Evolutionary conservation across 2,113 vertebrate genomes (phyloP), one percentile per base, ranked within the genome.

Genomic region (Hymenochirus boettgeri): DNA sequence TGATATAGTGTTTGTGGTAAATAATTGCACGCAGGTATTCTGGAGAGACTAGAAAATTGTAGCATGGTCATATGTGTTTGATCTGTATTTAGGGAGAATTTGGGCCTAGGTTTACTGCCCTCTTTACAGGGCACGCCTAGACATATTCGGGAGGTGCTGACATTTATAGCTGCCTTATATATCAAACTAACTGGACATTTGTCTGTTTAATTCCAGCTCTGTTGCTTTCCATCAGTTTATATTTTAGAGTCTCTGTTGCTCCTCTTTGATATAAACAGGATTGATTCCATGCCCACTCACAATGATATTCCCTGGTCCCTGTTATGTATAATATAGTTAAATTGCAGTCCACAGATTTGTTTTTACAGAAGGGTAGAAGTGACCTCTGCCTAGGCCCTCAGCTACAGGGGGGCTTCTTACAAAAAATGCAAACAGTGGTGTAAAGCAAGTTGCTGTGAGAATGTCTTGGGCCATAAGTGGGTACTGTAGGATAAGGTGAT

Each of bases 101-200:
- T 46, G 64, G 62, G 31, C 54, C 5, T 2, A 6, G 57, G 17
- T 31, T 39, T 29, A 58, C 8, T 13, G 2, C 13, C 45, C 13
- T 6, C 1, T 15, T 9, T 42, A 18, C 18, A 13, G 15, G 18
- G 5, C 42, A 39, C 12, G 2, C 19, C 29, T 5, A 3, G 62
- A 33, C 42, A 23, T n/a, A 37, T 27, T 23, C 46, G 15, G 13
- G 7, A 53, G 52, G 18, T 21, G 0, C 27, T 24, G 57, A 37
- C 50, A 61, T 61, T 46, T 24, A 52, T 11, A 33, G 22, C 62
- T 9, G n/a, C n/a, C 33, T 65, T 61, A 56, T n/a, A 26, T 7
- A n/a, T 42, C 2, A 22, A 57, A 18, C 52, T 55, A 22, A 3
- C 2, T 17, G 59, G 17, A 3, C 31, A 13, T 25, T 23, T 2